Conservation (phyloP, 2,113 vertebrate species). For the Mixornis gularis region DNA sequence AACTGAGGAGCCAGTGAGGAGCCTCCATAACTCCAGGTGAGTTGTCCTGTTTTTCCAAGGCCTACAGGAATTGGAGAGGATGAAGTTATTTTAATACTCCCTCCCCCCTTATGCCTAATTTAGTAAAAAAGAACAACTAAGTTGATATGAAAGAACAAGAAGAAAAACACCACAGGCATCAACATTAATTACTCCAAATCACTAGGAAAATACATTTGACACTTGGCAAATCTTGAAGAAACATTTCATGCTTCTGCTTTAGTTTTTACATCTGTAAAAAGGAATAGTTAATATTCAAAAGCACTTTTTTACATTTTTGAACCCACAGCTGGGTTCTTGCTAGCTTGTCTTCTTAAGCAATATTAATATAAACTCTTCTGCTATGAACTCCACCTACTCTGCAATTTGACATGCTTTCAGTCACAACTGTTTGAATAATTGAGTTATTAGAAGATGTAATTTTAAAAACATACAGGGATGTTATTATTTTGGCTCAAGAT, state of each 20-base stretch:
- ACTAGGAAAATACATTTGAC: background rate
- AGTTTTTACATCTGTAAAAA: background rate
- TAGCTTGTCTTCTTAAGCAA: background rate
- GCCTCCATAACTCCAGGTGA: background rate
- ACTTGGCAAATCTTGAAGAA: background rate
- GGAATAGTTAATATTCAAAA: background rate
- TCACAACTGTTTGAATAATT: background rate
- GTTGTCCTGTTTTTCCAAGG: background rate
- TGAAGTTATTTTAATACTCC: background rate
- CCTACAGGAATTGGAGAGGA: background rate
- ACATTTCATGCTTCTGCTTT: background rate
- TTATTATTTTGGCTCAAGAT: background rate
- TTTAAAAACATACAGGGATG: background rate
- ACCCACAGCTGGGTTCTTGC: background rate
- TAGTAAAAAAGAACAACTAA: background rate
- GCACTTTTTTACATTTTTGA: background rate
- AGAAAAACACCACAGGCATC: background rate
- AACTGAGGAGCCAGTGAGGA: background rate
- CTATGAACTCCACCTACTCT: background rate
- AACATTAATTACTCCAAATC: background rate
- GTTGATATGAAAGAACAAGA: background rate
- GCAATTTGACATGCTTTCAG: background rate
- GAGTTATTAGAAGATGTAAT: background rate
- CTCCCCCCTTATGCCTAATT: background rate
- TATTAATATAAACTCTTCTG: background rate